These are phyloP conservation scores for Podocnemis expansa DNA, from an alignment of 2,113 vertebrate genomes.

Conservation along the genomic window DNA sequence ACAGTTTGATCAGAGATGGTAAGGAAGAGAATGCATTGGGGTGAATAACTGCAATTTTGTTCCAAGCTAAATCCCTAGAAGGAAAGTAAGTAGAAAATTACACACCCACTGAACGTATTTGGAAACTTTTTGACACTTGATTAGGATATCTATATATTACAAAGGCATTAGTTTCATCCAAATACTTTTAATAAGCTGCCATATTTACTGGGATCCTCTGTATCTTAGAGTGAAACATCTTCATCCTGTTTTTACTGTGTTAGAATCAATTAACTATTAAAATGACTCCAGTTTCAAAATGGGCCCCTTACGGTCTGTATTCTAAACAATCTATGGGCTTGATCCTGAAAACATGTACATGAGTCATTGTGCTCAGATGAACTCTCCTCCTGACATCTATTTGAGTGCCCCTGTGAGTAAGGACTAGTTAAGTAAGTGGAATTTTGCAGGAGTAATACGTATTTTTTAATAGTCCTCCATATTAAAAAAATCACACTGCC, in stretches of 20 bases:
- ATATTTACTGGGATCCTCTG: not conserved
- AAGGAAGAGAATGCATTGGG: conserved; percentile 87
- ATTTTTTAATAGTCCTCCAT: not conserved
- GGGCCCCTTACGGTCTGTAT: not conserved
- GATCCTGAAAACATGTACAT: not conserved
- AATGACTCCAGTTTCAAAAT: not conserved
- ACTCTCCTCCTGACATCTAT: not conserved
- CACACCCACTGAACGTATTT: conserved; percentile 27
- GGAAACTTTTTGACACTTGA: conserved; percentile 50
- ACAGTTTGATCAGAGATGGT: conserved; percentile 91
- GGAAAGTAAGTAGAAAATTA: conserved; percentile 58
- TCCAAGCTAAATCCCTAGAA: conserved; percentile 91
- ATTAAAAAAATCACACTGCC: fast-evolving
- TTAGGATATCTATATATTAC: conserved; percentile 54
- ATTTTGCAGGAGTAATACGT: not conserved
- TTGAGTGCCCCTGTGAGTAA: not conserved
- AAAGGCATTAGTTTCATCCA: conserved; percentile 28
- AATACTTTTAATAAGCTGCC: conserved; percentile 18
- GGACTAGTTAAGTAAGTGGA: not conserved
- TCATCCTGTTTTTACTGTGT: not conserved
- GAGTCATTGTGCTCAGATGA: not conserved
- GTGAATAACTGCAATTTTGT: conserved; percentile 85
- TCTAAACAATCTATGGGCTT: not conserved
- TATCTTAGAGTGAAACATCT: not conserved
- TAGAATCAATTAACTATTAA: not conserved